Conservation (phyloP, 2,113 vertebrate genomes). For the Taxidea taxus region DNA sequence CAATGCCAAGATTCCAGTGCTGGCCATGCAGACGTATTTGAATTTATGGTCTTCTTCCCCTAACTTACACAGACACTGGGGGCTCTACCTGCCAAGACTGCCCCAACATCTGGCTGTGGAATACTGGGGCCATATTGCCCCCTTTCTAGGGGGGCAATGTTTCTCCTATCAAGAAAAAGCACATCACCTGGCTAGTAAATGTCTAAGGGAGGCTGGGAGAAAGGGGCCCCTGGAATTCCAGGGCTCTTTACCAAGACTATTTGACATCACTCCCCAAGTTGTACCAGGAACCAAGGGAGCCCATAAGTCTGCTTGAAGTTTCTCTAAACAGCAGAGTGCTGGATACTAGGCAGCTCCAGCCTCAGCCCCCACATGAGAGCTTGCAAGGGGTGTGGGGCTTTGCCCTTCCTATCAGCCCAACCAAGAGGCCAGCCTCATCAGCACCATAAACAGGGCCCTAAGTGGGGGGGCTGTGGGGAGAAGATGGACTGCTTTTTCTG, state of each 20-base stretch:
- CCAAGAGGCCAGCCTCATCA: not conserved
- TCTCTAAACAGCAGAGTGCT: conserved; percentile 64
- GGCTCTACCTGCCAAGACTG: not conserved
- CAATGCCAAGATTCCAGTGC: not conserved
- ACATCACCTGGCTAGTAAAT: not conserved
- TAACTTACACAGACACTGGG: not conserved
- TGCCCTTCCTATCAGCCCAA: conserved; percentile 30
- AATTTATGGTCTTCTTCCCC: not conserved
- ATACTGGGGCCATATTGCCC: not conserved
- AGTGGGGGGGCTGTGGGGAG: not conserved
- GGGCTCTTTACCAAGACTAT: conserved; percentile 32
- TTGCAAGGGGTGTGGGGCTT: not conserved
- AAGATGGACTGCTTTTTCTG: conserved; percentile 20
- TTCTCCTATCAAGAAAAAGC: not conserved
- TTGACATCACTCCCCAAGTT: conserved; percentile 10
- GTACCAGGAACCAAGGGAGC: conserved; percentile 70
- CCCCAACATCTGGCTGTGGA: not conserved
- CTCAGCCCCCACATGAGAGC: conserved; percentile 24
- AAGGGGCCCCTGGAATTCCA: conserved; percentile 40
- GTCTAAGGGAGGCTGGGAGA: not conserved
- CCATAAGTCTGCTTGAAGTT: not conserved
- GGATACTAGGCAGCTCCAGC: conserved; percentile 3
- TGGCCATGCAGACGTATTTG: rapidly evolving
- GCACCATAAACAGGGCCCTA: not conserved
- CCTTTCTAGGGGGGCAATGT: not conserved